Evolutionary conservation across 2,888 invertebrate species (phyloP).

Genomic region (Abrostola tripartita): DNA sequence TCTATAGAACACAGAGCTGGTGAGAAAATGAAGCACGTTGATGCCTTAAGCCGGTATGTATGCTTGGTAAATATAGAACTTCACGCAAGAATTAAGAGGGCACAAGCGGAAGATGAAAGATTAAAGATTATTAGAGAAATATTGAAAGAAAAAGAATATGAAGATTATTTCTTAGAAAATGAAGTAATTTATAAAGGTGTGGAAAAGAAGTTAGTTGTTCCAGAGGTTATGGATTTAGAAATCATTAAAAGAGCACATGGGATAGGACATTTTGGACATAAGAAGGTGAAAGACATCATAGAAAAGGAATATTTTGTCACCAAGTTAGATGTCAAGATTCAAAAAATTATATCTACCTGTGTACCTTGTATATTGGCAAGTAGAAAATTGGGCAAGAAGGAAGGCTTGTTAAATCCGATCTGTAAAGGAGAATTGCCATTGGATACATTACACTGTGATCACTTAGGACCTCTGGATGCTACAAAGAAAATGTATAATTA

Average conservation of each 20-base stretch:
- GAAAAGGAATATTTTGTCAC: conserved; percentile 5
- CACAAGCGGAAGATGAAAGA: conserved; percentile 1
- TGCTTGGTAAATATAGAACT: not conserved
- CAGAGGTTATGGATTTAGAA: conserved; percentile 16
- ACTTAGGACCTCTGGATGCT: not conserved
- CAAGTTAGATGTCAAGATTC: not conserved
- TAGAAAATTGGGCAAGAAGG: conserved; percentile 1
- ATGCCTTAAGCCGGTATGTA: conserved; percentile 7
- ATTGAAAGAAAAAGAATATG: conserved; percentile 1
- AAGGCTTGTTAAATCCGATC: conserved; percentile 3
- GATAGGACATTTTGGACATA: conserved; percentile 35
- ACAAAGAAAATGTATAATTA: no score
- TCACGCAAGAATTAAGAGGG: not conserved
- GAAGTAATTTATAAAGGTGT: conserved; percentile 5
- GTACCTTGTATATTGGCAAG: conserved; percentile 1
- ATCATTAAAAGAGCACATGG: conserved; percentile 37
- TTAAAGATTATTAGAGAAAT: conserved; percentile 4
- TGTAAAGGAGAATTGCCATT: conserved; percentile 1
- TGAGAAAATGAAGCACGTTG: conserved; percentile 5
- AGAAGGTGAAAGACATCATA: not conserved
- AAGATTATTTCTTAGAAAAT: conserved; percentile 5
- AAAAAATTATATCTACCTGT: not conserved
- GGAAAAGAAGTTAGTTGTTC: conserved; percentile 3
- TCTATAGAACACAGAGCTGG: conserved; percentile 5
- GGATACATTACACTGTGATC: conserved; percentile 3